Evolutionary conservation across 2,797 vertebrate species (phyloP).

Genomic region (Neosilurus hyrtlii): DNA sequence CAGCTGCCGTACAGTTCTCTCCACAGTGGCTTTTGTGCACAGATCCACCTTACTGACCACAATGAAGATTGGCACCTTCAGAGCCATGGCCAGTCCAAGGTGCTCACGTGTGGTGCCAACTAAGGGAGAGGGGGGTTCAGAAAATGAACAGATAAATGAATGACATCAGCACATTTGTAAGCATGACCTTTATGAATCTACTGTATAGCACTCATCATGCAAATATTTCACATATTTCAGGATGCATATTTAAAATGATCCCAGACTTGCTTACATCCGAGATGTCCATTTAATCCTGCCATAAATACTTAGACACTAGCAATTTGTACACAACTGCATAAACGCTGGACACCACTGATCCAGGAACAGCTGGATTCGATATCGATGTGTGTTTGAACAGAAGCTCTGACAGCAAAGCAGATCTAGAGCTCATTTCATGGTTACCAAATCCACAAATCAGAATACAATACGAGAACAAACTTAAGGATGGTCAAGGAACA

Average conservation of each 20-base stretch:
- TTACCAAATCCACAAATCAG: background rate
- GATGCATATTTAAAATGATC: too few relatives aligned
- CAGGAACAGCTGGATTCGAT: background rate
- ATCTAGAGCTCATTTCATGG: background rate
- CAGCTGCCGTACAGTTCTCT: conserved; percentile 83
- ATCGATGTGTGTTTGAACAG: background rate
- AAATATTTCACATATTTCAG: too few relatives aligned
- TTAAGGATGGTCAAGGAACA: too few relatives aligned
- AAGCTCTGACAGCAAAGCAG: background rate
- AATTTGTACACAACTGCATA: background rate
- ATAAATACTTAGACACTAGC: too few relatives aligned
- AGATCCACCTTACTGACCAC: conserved; percentile 86
- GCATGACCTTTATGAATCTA: too few relatives aligned
- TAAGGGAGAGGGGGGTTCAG: too few relatives aligned
- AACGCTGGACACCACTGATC: background rate
- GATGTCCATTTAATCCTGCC: too few relatives aligned
- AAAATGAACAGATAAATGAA: too few relatives aligned
- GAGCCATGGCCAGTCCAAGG: conserved; percentile 82
- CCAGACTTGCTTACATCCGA: too few relatives aligned
- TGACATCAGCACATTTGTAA: too few relatives aligned
- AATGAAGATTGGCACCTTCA: conserved; percentile 86
- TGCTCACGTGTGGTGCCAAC: conserved; percentile 84
- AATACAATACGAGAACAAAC: background rate
- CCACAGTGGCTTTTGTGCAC: conserved; percentile 79
- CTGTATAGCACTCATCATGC: too few relatives aligned